Evolutionary conservation across 2,888 invertebrate species (phyloP), one percentile per base, ranked within the genome.

Genomic region (Drosophila phalerata): DNA sequence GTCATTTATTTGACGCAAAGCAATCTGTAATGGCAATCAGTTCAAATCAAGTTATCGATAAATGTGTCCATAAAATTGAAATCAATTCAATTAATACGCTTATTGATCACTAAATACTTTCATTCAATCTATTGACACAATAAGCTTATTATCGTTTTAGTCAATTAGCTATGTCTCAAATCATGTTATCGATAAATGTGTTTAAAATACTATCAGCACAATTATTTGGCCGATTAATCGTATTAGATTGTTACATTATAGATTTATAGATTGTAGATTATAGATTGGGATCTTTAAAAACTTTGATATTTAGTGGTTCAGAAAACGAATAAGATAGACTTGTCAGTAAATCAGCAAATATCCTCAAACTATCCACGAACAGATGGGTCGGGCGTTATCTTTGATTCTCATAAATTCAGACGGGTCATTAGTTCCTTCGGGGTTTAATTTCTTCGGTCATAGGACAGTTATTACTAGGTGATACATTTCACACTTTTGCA

Each of bases 21-120:
- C 67, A 77, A 72, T 72, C 58, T 55, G 47, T 69, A 66, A 48
- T 63, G 66, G 53, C 70, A 74, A 64, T 75, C 77, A 60, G 55
- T 34, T 65, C 45, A 30, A 57, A 65, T 74, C 64, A 19, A 65
- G 69, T 55, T 69, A 79, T 79, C 79, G 75, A 79, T 78, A 74
- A 65, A 69, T 74, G 45, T 62, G 53, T 48, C 43, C 61, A 51
- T 40, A 49, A 62, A 40, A 42, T 19, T 62, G 43, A 69, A 65
- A 69, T 57, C 51, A 66, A 66, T 70, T 70, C 40, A 66, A 57
- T 66, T 77, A 74, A 56, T 32, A 56, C 28, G 55, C 17, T 15
- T 43, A 28, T 66, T 70, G 34, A 40, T 19, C 30, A n/a, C 34
- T 53, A 13, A 42, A 38, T 51, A 25, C 8, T n/a, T 34, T 25